These are phyloP conservation scores for Hofmannophila pseudospretella DNA, from an alignment of 2,888 invertebrate genomes.

Conservation along the genomic window DNA sequence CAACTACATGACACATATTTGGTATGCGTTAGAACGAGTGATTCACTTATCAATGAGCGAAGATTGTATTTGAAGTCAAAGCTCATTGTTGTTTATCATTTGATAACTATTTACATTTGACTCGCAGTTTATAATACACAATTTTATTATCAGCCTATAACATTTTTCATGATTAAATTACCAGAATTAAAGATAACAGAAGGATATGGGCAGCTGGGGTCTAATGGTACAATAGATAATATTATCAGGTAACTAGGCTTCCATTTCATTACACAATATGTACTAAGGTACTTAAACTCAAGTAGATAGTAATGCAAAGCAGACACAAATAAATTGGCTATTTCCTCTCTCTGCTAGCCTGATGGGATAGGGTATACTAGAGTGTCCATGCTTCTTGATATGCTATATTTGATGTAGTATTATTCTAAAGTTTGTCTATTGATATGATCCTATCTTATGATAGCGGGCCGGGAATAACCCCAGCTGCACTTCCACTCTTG, in stretches of 20 bases:
- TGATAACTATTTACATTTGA: background rate
- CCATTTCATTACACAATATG: constrained; percentile 2
- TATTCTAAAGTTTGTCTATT: too few species aligned
- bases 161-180: background rate
- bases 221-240: background rate
- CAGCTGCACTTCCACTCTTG: too few species aligned
- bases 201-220: background rate
- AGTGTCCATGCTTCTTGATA: too few species aligned
- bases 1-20: too few species aligned
- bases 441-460: too few species aligned
- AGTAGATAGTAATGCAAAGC: background rate
- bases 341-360: background rate
- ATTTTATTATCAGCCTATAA: background rate
- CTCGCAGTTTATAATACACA: background rate
- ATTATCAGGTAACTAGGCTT: constrained; percentile 1
- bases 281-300: background rate
- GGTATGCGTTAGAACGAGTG: too few species aligned
- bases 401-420: too few species aligned
- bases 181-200: background rate
- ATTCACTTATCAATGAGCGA: too few species aligned
- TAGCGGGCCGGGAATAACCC: too few species aligned
- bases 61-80: background rate
- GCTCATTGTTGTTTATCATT: background rate
- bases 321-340: background rate
- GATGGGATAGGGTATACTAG: too few species aligned